Conservation (phyloP, 2,888 invertebrate genomes). For the Nephrotoma appendiculata region DNA sequence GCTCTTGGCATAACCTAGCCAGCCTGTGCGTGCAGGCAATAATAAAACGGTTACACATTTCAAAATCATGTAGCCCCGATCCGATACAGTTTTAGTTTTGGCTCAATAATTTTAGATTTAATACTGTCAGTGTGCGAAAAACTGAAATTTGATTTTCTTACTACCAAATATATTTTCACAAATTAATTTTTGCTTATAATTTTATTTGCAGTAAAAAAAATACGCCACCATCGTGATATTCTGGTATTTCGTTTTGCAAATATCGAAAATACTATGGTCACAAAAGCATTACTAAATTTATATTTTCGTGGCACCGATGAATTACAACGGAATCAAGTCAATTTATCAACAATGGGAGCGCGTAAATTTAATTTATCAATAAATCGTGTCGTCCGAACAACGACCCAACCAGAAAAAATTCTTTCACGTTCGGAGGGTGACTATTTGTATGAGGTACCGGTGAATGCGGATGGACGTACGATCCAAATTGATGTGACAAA, state of each 20-base stretch:
- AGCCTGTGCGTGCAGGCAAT: too few species aligned
- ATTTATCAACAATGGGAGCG: neutral
- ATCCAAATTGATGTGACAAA: conserved; percentile 58
- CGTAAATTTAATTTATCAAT: conserved; percentile 22
- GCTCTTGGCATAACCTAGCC: too few species aligned
- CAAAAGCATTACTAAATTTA: conserved; percentile 24
- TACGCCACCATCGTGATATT: conserved; percentile 26
- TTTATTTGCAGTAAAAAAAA: conserved; percentile 19
- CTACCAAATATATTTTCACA: neutral
- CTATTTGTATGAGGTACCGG: conserved; percentile 24
- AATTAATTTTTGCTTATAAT: neutral
- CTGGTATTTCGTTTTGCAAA: conserved; percentile 24
- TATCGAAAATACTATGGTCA: conserved; percentile 21
- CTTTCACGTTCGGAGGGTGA: conserved; percentile 24
- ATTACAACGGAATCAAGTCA: neutral
- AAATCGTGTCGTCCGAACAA: conserved; percentile 20
- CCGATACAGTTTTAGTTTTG: too few species aligned
- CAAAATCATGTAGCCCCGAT: too few species aligned
- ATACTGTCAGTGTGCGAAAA: too few species aligned
- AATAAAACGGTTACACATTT: too few species aligned
- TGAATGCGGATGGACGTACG: conserved; percentile 37
- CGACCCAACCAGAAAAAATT: conserved; percentile 17
- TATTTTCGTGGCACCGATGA: conserved; percentile 25
- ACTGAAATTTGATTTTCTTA: neutral
- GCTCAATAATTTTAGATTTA: too few species aligned